These are phyloP conservation scores for Heteronetta atricapilla DNA, from an alignment of 2,113 vertebrate species.

Conservation along the genomic window DNA sequence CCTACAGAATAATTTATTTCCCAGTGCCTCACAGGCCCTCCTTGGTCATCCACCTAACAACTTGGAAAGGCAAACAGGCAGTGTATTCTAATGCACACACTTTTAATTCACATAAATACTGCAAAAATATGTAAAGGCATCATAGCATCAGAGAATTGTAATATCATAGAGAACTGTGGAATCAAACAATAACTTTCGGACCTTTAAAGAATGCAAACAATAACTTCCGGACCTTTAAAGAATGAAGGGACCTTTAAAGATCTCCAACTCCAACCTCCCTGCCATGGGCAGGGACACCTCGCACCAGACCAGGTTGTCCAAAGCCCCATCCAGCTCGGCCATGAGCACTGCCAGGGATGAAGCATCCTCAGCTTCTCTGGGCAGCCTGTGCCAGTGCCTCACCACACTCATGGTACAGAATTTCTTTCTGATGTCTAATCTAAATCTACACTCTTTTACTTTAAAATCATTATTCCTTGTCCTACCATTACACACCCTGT, in stretches of 20 bases:
- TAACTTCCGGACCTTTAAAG: background rate
- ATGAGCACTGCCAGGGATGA: background rate
- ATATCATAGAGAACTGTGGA: background rate
- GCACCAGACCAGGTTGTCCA: background rate
- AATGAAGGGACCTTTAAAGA: background rate
- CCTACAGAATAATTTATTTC: background rate
- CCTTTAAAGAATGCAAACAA: background rate
- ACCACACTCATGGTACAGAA: background rate
- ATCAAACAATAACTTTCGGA: background rate
- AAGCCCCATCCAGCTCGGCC: background rate
- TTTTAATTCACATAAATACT: background rate
- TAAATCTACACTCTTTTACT: background rate
- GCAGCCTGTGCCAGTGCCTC: background rate
- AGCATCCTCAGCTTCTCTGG: background rate
- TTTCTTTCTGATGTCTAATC: background rate
- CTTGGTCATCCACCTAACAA: background rate
- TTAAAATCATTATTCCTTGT: background rate
- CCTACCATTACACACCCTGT: background rate
- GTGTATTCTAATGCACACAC: background rate
- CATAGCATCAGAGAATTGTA: background rate
- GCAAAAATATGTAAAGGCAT: background rate
- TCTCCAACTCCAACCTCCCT: background rate
- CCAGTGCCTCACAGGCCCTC: background rate
- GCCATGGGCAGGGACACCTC: background rate
- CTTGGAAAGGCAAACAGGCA: background rate